phyloP scores from a whole-genome alignment of 2,113 vertebrate genomes.

The Prionailurus viverrinus region DNA sequence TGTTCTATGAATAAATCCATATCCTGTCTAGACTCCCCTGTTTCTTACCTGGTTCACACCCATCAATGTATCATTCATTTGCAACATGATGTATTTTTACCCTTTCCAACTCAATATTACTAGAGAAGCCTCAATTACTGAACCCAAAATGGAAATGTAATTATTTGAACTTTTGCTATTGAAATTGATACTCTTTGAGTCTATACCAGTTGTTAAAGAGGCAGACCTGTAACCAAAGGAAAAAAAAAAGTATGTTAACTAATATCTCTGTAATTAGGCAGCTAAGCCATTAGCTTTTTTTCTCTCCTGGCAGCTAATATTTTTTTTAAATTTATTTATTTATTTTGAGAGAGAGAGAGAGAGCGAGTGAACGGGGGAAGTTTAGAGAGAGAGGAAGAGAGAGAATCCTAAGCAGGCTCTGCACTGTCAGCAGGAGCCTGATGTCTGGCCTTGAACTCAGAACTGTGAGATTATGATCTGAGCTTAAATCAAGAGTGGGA shows the following conservation, averaged over 20 bases:
- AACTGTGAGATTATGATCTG: no score
- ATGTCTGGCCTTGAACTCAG: no score
- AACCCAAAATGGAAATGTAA: not conserved
- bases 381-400: no score
- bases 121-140: not conserved
- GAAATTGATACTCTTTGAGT: not conserved
- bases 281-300: not conserved
- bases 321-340: not conserved
- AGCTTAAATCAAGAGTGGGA: no score
- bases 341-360: no score
- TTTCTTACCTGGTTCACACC: not conserved
- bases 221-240: not conserved
- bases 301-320: not conserved
- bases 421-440: no score
- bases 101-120: not conserved
- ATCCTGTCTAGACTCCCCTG: not conserved
- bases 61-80: not conserved
- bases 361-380: no score
- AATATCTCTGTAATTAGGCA: not conserved
- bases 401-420: no score
- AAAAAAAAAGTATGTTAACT: not conserved
- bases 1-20: not conserved
- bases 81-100: not conserved
- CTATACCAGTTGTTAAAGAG: not conserved
- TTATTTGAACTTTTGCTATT: not conserved